phyloP scores from a whole-genome alignment of 1,140 invertebrate genomes.

The Dinoponera quadriceps region DNA sequence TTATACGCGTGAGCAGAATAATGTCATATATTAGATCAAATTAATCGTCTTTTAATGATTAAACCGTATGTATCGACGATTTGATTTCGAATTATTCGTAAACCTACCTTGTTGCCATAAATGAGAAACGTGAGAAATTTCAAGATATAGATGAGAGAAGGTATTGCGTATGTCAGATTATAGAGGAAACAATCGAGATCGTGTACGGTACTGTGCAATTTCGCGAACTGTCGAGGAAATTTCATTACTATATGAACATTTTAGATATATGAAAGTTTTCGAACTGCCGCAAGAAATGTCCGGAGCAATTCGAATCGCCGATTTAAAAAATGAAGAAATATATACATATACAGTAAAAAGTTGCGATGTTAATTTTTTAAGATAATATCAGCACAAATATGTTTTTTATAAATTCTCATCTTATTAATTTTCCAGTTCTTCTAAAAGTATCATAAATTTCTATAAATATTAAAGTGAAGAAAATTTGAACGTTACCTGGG shows the following conservation, averaged over 20 bases:
- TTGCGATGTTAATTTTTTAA: background rate
- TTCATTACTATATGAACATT: background rate
- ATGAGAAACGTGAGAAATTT: conserved; percentile 11
- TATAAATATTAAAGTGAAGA: too few relatives aligned
- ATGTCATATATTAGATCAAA: background rate
- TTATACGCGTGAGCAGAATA: background rate
- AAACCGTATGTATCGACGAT: background rate
- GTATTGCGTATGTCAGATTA: conserved; percentile 7
- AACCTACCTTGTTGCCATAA: background rate
- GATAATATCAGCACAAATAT: background rate
- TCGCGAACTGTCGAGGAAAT: conserved; percentile 8
- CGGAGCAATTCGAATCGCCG: background rate
- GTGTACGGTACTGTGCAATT: background rate
- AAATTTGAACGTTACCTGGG: conserved; percentile 13
- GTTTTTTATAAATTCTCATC: too few relatives aligned
- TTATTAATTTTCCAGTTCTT: too few relatives aligned
- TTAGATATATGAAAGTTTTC: background rate
- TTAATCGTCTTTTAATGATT: background rate
- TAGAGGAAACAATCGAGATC: conserved; percentile 15
- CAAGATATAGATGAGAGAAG: background rate
- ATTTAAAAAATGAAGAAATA: background rate
- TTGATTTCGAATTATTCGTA: background rate
- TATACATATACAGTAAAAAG: background rate
- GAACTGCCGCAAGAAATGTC: background rate
- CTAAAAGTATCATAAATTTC: too few relatives aligned